Base-by-base conservation (phyloP, 2,888 invertebrate species). In the Eristalis arbustorum region DNA sequence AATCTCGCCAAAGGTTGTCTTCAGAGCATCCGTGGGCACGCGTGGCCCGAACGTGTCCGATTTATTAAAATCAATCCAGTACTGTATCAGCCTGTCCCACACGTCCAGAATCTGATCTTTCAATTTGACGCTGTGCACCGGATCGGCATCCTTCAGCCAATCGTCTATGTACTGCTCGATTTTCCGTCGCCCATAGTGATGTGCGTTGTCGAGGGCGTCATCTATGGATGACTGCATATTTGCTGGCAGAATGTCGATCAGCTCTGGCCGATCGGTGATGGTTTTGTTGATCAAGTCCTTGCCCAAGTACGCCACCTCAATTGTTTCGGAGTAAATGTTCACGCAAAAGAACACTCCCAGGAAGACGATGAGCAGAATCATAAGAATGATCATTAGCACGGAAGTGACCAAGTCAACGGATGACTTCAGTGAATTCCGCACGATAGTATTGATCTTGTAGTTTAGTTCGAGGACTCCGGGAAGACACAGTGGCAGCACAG, bases 21-120 rank as follows among this genome's bases (percentile, higher is more conserved):
- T 95, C 3, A 97, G 94, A 0, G 96, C 97, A 63, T 94, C 94
- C 13, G 95, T 93, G 77, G 97, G 96, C 0, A 97, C 97, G 78
- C 95, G 94, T 0, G 97, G 97, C 0, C 97, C 97, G 88, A 93
- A 91, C 8, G 93, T 90, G 82, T 94, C 94, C 13, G 92, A 91
- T 75, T 93, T 93, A 88, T 95, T 94, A 0, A 96, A 95, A 90
- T 96, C 96, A 93, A 98, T 96, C 97, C 97, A 98, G 82, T 97
- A 96, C 92, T 98, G 97, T 93, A 98, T 98, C 62, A 98, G 95
- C 82, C 97, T 94, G 93, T 98, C 98, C 98, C 98, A 98, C 22
- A 99, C 94, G 92, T 98, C 98, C 56, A 98, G 93, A 1, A 98
- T 96, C 93, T 98, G 98, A 87, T 95, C 95, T 91, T 98, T 98